phyloP scores from a whole-genome alignment of 1,140 invertebrate genomes.

The Rhyzopertha dominica region DNA sequence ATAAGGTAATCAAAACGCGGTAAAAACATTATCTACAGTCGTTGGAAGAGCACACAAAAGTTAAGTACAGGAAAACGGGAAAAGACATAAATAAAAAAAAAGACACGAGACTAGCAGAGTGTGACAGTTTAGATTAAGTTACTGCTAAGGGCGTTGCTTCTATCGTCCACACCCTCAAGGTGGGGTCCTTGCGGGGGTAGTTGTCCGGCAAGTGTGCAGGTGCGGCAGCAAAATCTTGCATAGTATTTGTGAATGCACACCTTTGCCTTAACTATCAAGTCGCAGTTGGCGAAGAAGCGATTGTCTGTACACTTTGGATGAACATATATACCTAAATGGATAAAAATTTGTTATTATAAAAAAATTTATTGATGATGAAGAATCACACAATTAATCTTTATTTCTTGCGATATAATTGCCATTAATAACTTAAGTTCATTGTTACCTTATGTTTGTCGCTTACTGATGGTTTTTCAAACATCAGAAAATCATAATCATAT shows the following conservation, averaged over 20 bases:
- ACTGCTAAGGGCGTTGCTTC: constrained; percentile 24
- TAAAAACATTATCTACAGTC: no score
- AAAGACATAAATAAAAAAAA: no score
- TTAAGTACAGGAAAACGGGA: no score
- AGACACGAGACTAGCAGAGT: no score
- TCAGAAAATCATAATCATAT: background rate
- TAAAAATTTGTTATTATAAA: constrained; percentile 14
- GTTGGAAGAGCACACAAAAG: no score
- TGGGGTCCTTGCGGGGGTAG: constrained; percentile 27
- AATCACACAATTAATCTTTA: background rate
- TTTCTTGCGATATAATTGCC: background rate
- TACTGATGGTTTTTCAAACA: background rate
- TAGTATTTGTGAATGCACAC: constrained; percentile 86
- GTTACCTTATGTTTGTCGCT: background rate
- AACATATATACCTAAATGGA: constrained; percentile 61
- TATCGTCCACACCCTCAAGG: constrained; percentile 10
- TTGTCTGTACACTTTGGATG: constrained; percentile 79
- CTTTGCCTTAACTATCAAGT: constrained; percentile 72
- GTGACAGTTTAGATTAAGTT: constrained; percentile 30
- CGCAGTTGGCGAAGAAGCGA: constrained; percentile 83
- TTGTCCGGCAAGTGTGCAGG: constrained; percentile 74
- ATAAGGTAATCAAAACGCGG: no score
- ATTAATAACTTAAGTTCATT: background rate
- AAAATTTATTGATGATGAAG: background rate
- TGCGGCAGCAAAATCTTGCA: constrained; percentile 87